Conservation (phyloP, 2,888 invertebrate genomes). For the Cephus rjabovi region DNA sequence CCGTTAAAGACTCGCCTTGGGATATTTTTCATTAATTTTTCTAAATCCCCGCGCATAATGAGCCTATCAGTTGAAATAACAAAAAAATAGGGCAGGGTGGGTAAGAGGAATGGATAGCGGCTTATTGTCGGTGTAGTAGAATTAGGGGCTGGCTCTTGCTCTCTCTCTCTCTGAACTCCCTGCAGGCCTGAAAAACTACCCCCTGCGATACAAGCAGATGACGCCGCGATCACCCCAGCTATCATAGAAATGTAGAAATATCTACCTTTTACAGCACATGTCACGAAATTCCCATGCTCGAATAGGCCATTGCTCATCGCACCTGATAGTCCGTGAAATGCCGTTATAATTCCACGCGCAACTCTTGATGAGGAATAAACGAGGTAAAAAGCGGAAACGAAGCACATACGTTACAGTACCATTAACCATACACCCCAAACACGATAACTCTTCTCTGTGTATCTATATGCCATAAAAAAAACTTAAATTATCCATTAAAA, state of each 20-base stretch:
- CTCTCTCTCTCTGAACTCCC: constrained; percentile 16
- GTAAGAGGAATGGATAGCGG: constrained; percentile 20
- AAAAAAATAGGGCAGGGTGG: constrained; percentile 23
- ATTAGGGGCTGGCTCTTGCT: constrained; percentile 1
- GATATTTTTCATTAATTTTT: constrained; percentile 36
- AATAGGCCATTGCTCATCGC: constrained; percentile 28
- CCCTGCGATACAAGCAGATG: constrained; percentile 25
- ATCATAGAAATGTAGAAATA: constrained; percentile 29
- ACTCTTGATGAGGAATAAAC: not conserved
- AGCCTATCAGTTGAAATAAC: constrained; percentile 34
- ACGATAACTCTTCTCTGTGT: too few species aligned
- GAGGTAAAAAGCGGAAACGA: not conserved
- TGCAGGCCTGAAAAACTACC: constrained; percentile 23
- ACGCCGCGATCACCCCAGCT: constrained; percentile 18
- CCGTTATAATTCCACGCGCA: not conserved
- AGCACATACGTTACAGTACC: not conserved
- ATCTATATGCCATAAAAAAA: too few species aligned
- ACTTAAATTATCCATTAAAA: too few species aligned
- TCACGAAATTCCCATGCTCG: constrained; percentile 57
- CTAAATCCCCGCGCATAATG: constrained; percentile 12
- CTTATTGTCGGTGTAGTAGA: constrained; percentile 26
- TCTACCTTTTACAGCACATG: constrained; percentile 45
- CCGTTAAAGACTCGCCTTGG: constrained; percentile 15
- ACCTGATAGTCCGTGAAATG: constrained; percentile 36
- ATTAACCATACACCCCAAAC: too few species aligned